A percentile compares a stretch with the other conserved stretches of the same genome.
phyloP scores from a whole-genome alignment of 2,888 invertebrate genomes.

The Polymixis flavicincta region DNA sequence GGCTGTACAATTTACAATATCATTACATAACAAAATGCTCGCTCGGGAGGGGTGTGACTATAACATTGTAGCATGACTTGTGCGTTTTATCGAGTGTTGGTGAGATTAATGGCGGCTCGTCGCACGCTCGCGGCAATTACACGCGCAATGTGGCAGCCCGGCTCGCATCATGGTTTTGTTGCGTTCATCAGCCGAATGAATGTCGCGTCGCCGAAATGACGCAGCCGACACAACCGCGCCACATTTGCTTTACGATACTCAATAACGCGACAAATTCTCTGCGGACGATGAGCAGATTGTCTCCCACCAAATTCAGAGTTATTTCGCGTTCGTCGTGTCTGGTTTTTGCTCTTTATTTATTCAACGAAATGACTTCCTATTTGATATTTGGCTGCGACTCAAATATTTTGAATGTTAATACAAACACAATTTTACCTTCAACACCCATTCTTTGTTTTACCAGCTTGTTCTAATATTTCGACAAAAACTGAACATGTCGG shows the following conservation, averaged over 20 bases:
- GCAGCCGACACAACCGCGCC: conserved; percentile 60
- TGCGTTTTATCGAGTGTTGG: conserved; percentile 89
- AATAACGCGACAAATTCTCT: conserved; percentile 55
- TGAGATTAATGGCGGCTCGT: conserved; percentile 88
- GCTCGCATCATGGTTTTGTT: conserved; percentile 79
- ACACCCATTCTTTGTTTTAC: conserved; percentile 33
- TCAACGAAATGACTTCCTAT: conserved; percentile 58
- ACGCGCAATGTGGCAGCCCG: conserved; percentile 86
- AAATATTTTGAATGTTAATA: conserved; percentile 58
- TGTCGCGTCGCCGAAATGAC: conserved; percentile 68
- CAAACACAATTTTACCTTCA: conserved; percentile 53
- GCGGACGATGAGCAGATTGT: conserved; percentile 54
- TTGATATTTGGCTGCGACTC: conserved; percentile 60
- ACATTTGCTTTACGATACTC: conserved; percentile 64
- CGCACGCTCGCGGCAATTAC: conserved; percentile 87
- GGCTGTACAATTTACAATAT: conserved; percentile 61
- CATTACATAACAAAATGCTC: conserved; percentile 64
- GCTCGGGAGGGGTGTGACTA: conserved; percentile 71
- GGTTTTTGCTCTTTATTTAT: conserved; percentile 57
- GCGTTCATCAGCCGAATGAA: conserved; percentile 74
- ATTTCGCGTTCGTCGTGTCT: conserved; percentile 44
- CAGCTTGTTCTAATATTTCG: conserved; percentile 53
- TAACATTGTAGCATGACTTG: conserved; percentile 86
- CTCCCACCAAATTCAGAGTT: conserved; percentile 47
- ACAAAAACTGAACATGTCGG: conserved; percentile 60